Percentiles rank a stretch among this genome's conserved stretches.
phyloP scores from a whole-genome alignment of 2,888 invertebrate species.

The Agrochola lota region DNA sequence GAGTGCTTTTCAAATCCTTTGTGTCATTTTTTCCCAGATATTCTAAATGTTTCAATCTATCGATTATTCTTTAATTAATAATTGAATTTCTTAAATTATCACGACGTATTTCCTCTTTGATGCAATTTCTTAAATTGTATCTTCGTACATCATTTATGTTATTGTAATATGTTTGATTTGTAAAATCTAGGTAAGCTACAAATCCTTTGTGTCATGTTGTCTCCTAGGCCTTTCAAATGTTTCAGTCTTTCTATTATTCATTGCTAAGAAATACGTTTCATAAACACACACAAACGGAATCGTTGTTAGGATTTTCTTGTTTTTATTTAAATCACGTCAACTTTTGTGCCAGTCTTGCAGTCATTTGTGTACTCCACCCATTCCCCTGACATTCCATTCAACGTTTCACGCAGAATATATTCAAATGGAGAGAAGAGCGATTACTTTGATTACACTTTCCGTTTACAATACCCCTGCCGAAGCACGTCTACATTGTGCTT shows the following conservation, averaged over 20 bases:
- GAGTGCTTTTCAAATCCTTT: not conserved
- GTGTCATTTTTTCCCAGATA: not conserved
- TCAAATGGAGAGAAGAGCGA: constrained; percentile 76
- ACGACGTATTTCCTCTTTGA: not conserved
- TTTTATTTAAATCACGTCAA: constrained; percentile 66
- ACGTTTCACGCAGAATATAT: constrained; percentile 74
- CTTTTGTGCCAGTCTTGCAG: constrained; percentile 65
- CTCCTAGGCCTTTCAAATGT: not conserved
- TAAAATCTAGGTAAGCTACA: not conserved
- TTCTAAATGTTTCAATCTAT: not conserved
- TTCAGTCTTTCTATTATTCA: not conserved
- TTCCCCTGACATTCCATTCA: constrained; percentile 70
- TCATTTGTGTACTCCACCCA: constrained; percentile 72
- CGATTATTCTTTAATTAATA: not conserved
- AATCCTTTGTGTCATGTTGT: not conserved
- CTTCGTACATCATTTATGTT: too few relatives aligned
- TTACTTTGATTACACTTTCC: constrained; percentile 79
- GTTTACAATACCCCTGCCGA: constrained; percentile 70
- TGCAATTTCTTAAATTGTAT: not conserved
- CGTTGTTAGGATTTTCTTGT: constrained; percentile 38
- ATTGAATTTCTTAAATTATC: constrained; percentile 3
- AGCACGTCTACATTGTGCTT: constrained; percentile 70
- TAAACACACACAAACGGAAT: constrained; percentile 20
- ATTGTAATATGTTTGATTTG: not conserved
- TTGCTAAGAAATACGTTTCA: constrained; percentile 13